Evolutionary conservation across 2,113 vertebrate species (phyloP).

Genomic region (Podarcis cretensis): DNA sequence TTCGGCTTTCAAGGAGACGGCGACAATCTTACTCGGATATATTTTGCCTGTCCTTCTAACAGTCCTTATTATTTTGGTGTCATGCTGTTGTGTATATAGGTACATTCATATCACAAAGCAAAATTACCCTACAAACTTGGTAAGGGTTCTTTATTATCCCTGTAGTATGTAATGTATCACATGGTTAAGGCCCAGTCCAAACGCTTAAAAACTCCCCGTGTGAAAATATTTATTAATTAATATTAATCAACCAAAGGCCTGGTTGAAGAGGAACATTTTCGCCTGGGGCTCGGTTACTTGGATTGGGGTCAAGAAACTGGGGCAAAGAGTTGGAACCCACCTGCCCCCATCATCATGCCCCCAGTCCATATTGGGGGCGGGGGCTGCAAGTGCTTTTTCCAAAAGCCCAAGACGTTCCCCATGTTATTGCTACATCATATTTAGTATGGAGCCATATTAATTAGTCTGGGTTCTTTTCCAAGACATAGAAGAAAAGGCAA

Average conservation of each 20-base stretch:
- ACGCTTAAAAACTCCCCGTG: neutral
- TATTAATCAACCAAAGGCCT: too few relatives aligned
- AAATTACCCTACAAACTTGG: slow-evolving; percentile 79
- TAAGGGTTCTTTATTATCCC: slow-evolving; percentile 62
- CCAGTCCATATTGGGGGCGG: too few relatives aligned
- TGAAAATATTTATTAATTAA: neutral
- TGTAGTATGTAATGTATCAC: neutral
- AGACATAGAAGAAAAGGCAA: neutral
- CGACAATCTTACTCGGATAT: slow-evolving; percentile 73
- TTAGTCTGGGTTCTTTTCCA: neutral
- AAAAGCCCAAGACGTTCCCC: neutral
- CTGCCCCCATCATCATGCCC: too few relatives aligned
- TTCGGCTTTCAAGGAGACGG: slow-evolving; percentile 53
- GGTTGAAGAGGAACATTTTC: too few relatives aligned
- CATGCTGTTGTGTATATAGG: slow-evolving; percentile 72
- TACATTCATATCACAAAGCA: slow-evolving; percentile 76
- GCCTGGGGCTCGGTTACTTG: too few relatives aligned
- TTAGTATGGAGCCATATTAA: neutral
- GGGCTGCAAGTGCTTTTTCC: neutral
- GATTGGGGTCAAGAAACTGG: too few relatives aligned
- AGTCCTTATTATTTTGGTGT: slow-evolving; percentile 67
- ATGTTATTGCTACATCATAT: too few relatives aligned
- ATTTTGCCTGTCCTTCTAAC: slow-evolving; percentile 71
- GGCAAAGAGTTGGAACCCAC: too few relatives aligned
- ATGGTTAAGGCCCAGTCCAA: neutral